A percentile compares a stretch with the other conserved stretches of the same genome.
These are phyloP conservation scores for Neogobius melanostomus DNA, from an alignment of 2,113 vertebrate species.

Conservation along the genomic window DNA sequence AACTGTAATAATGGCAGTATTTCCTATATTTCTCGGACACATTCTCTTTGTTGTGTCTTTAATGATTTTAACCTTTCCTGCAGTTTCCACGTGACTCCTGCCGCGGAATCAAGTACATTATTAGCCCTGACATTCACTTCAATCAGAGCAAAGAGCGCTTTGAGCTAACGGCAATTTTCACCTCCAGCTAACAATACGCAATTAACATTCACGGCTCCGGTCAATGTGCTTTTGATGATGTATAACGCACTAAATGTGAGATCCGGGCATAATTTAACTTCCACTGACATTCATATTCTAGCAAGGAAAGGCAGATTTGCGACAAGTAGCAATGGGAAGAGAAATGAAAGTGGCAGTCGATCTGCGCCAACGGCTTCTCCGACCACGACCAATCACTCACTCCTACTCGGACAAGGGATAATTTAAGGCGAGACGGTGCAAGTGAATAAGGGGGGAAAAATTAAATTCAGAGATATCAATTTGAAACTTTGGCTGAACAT, in stretches of 20 bases:
- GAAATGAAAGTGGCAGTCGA: too few relatives aligned
- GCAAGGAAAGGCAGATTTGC: too few relatives aligned
- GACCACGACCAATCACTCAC: too few relatives aligned
- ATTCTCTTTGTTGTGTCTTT: background rate
- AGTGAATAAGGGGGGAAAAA: too few relatives aligned
- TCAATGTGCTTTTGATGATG: background rate
- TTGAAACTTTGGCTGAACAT: too few relatives aligned
- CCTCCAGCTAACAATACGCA: conserved; percentile 13
- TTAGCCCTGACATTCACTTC: conserved; percentile 13
- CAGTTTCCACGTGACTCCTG: background rate
- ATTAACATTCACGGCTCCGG: background rate
- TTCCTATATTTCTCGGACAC: background rate
- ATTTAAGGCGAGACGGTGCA: too few relatives aligned
- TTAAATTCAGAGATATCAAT: too few relatives aligned
- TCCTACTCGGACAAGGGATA: too few relatives aligned
- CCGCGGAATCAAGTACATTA: background rate
- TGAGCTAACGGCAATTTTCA: conserved; percentile 5
- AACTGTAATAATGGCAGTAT: background rate
- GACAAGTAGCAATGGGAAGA: too few relatives aligned
- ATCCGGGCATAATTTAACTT: too few relatives aligned
- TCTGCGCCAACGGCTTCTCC: too few relatives aligned
- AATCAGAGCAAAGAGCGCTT: conserved; percentile 6
- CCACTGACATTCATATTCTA: too few relatives aligned
- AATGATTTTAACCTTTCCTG: background rate
- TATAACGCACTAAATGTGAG: background rate